Conservation (phyloP, 2,797 vertebrate species). For the Galaxias olidus region DNA sequence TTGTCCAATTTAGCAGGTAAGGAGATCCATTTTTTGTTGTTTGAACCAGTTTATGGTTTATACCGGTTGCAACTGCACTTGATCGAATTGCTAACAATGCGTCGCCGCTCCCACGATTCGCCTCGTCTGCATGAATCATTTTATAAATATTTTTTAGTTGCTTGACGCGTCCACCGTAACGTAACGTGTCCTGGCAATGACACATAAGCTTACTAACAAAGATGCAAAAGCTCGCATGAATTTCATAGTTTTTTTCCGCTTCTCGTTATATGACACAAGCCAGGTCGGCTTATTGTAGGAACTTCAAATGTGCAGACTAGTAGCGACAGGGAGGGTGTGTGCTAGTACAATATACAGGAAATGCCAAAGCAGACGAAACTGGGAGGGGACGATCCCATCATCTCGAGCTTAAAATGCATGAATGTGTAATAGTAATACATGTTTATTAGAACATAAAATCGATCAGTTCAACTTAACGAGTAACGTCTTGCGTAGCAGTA, state of each 20-base stretch:
- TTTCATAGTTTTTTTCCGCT: neutral
- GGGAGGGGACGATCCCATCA: neutral
- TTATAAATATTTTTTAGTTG: constrained; percentile 21
- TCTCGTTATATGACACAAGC: neutral
- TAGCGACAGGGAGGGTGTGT: constrained; percentile 40
- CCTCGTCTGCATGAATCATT: constrained; percentile 22
- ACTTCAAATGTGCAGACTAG: constrained; percentile 39
- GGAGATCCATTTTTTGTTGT: neutral
- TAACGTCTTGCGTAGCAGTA: too few species aligned
- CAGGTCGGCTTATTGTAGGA: constrained; percentile 1
- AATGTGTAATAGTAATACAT: neutral
- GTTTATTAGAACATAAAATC: neutral
- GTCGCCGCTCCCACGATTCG: constrained; percentile 1
- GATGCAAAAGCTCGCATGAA: too few species aligned
- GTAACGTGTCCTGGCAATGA: too few species aligned
- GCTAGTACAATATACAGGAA: constrained; percentile 65
- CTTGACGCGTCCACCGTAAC: too few species aligned
- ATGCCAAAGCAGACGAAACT: constrained; percentile 47
- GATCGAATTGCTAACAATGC: neutral
- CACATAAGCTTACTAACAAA: too few species aligned
- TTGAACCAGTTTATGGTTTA: neutral
- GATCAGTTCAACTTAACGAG: too few species aligned
- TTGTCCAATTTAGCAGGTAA: constrained; percentile 64
- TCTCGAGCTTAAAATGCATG: neutral
- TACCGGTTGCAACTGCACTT: neutral